A percentile compares a stretch with the other conserved stretches of the same genome.
Conservation (phyloP, 2,797 vertebrate species). For the Parotocinclus haroldoi region DNA sequence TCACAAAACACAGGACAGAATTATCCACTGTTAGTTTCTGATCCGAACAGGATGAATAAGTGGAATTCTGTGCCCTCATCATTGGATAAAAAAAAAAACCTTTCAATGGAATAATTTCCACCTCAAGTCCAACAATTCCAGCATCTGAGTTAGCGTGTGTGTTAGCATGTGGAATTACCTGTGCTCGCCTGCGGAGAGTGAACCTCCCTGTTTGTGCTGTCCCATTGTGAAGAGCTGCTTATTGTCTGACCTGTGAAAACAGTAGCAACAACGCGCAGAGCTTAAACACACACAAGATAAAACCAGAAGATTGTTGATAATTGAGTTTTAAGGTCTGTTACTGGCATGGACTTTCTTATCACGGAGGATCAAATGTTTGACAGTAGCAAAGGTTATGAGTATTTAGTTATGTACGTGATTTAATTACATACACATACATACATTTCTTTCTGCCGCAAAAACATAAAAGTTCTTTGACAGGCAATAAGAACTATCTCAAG, state of each 20-base stretch:
- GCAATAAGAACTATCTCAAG: too few species aligned
- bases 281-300: too few species aligned
- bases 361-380: too few species aligned
- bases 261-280: neutral
- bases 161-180: constrained; percentile 7
- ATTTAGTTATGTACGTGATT: too few species aligned
- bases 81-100: neutral
- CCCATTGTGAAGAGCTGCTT: constrained; percentile 26
- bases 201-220: constrained; percentile 30
- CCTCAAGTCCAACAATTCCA: too few species aligned
- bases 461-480: too few species aligned
- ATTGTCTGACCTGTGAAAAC: constrained; percentile 37
- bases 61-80: neutral
- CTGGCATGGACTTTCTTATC: too few species aligned
- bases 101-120: neutral
- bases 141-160: neutral
- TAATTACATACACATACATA: too few species aligned
- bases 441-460: too few species aligned
- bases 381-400: too few species aligned
- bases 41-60: neutral
- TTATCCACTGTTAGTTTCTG: neutral
- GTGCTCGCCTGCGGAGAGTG: constrained; percentile 18
- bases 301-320: too few species aligned
- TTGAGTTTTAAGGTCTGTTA: too few species aligned
- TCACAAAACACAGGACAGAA: constrained; percentile 12